Conservation (phyloP, 2,797 vertebrate species). For the Rhinella marina region DNA sequence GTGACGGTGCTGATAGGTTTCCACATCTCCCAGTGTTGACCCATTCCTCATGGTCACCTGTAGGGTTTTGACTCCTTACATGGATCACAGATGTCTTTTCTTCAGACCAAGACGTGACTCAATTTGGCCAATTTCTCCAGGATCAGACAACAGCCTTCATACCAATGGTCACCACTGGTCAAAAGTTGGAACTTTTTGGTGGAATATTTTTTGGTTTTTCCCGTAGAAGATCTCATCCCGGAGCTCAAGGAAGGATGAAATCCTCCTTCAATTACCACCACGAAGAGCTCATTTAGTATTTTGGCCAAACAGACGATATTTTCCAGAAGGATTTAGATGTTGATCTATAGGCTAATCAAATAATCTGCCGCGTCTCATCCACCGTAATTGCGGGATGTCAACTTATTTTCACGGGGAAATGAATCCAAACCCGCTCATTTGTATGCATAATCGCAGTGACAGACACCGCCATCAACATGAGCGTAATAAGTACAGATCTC, state of each 20-base stretch:
- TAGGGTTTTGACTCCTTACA: neutral
- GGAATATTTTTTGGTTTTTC: neutral
- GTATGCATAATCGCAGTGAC: constrained; percentile 11
- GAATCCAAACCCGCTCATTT: constrained; percentile 13
- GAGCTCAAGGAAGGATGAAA: neutral
- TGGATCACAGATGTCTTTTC: no score
- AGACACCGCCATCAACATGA: constrained; percentile 5
- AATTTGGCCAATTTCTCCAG: neutral
- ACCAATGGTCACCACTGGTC: neutral
- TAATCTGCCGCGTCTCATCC: constrained; percentile 38
- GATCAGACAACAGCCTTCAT: neutral
- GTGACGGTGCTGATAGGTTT: neutral
- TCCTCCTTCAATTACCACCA: neutral
- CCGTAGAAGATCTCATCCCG: neutral
- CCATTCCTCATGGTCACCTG: neutral
- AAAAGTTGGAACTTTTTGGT: neutral
- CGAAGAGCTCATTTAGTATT: constrained; percentile 31
- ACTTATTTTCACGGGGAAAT: constrained; percentile 37
- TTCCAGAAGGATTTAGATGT: constrained; percentile 48
- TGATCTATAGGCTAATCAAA: constrained; percentile 52
- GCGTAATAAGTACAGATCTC: constrained; percentile 16
- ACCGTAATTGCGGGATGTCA: constrained; percentile 10
- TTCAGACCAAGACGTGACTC: neutral
- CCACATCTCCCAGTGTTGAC: neutral
- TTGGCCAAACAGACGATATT: constrained; percentile 27